Evolutionary conservation across 2,888 invertebrate species (phyloP).

Genomic region (Agrilus mali): DNA sequence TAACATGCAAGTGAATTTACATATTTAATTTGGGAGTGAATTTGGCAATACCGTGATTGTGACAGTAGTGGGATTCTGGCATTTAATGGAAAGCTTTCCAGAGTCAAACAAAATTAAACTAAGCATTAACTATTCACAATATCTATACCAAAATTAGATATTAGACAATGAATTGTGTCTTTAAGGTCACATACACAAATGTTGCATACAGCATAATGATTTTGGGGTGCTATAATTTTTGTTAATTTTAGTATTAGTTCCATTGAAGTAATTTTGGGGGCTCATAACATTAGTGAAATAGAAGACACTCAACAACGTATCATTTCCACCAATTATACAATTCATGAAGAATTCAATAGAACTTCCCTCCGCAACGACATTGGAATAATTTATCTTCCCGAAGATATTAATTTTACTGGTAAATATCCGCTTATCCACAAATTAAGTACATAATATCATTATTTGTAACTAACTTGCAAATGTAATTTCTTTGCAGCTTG

Average conservation of each 20-base stretch:
- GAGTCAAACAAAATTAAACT: no score
- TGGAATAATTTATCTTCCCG: conserved; percentile 33
- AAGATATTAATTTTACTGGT: conserved; percentile 29
- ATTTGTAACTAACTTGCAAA: neutral
- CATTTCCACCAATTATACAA: conserved; percentile 13
- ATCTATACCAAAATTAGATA: no score
- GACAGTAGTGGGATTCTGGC: no score
- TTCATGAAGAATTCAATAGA: conserved; percentile 26
- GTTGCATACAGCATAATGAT: no score
- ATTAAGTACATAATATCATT: conserved; percentile 2
- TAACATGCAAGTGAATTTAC: no score
- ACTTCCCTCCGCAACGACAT: conserved; percentile 28
- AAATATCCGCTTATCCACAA: conserved; percentile 3
- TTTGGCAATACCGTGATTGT: no score
- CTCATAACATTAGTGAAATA: conserved; percentile 20
- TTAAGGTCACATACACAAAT: no score
- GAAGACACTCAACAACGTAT: conserved; percentile 26
- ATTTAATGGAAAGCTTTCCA: no score
- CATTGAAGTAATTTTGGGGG: conserved; percentile 18
- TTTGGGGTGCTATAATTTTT: neutral
- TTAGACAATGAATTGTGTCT: no score
- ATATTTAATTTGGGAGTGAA: no score
- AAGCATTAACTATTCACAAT: no score
- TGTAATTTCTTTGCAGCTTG: conserved; percentile 6
- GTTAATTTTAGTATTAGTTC: conserved; percentile 10